Conservation (phyloP, 1,140 invertebrate genomes). For the Ceratina calcarata region DNA sequence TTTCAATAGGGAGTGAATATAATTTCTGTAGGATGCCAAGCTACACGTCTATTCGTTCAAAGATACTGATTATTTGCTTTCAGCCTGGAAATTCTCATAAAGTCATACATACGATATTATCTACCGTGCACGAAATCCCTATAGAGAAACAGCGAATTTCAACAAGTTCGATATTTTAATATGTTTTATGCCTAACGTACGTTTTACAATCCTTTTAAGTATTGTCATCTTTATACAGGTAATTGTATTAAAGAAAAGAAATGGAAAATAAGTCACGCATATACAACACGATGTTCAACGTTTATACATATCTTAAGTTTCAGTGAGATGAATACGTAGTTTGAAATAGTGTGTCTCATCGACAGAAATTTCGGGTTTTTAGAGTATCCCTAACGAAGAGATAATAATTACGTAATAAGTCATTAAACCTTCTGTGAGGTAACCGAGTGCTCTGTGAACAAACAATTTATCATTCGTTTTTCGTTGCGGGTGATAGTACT, state of each 20-base stretch:
- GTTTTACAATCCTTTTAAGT: conserved; percentile 8
- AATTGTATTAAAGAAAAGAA: neutral
- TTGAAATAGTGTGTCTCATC: conserved; percentile 15
- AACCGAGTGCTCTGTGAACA: neutral
- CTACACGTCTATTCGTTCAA: neutral
- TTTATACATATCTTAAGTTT: conserved; percentile 36
- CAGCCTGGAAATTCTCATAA: neutral
- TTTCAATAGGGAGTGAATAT: conserved; percentile 20
- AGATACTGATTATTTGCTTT: conserved; percentile 3
- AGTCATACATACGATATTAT: too few species aligned
- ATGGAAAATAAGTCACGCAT: neutral
- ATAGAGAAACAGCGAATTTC: conserved; percentile 12
- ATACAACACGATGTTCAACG: conserved; percentile 9
- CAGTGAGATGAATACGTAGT: conserved; percentile 8
- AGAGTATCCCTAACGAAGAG: conserved; percentile 6
- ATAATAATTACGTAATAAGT: conserved; percentile 36
- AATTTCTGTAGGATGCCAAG: conserved; percentile 4
- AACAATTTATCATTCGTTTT: neutral
- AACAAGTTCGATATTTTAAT: conserved; percentile 32
- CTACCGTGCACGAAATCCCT: neutral
- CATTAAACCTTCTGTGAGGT: conserved; percentile 22
- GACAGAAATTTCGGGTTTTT: conserved; percentile 18
- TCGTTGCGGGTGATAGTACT: neutral
- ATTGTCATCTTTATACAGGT: conserved; percentile 1
- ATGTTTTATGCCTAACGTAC: conserved; percentile 5